Conservation (phyloP, 2,888 invertebrate genomes). For the Cerastoderma edule region DNA sequence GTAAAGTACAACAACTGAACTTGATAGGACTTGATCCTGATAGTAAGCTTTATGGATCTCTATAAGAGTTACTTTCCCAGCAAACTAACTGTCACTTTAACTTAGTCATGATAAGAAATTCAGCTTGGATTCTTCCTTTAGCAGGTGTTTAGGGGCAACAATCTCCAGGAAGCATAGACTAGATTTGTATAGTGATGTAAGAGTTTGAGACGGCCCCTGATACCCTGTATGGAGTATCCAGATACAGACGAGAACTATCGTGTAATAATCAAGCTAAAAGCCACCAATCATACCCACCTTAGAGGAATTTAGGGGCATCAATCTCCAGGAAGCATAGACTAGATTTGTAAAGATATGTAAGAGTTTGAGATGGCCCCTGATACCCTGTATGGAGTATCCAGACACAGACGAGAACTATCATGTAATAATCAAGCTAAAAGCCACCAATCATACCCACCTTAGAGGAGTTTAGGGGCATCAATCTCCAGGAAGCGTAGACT, state of each 20-base stretch:
- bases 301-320: conserved; percentile 75
- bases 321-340: conserved; percentile 86
- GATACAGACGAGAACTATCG: conserved; percentile 86
- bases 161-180: conserved; percentile 86
- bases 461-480: conserved; percentile 74
- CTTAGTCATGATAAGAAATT: too few species aligned
- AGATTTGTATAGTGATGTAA: conserved; percentile 87
- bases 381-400: conserved; percentile 85
- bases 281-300: conserved; percentile 22
- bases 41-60: too few species aligned
- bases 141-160: conserved; percentile 76
- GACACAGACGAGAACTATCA: conserved; percentile 86
- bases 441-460: conserved; percentile 22
- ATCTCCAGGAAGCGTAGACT: conserved; percentile 86
- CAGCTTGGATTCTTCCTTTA: too few species aligned
- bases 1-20: too few species aligned
- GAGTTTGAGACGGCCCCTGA: conserved; percentile 86
- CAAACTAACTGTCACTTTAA: too few species aligned
- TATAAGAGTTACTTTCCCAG: too few species aligned
- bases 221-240: conserved; percentile 85
- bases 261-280: too few species aligned
- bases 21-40: too few species aligned
- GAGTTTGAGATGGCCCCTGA: conserved; percentile 86
- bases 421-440: too few species aligned
- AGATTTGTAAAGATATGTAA: conserved; percentile 87